Evolutionary conservation across 2,888 invertebrate genomes (phyloP), one percentile per base, ranked within the genome.

Genomic region (Trachelus tabidus): DNA sequence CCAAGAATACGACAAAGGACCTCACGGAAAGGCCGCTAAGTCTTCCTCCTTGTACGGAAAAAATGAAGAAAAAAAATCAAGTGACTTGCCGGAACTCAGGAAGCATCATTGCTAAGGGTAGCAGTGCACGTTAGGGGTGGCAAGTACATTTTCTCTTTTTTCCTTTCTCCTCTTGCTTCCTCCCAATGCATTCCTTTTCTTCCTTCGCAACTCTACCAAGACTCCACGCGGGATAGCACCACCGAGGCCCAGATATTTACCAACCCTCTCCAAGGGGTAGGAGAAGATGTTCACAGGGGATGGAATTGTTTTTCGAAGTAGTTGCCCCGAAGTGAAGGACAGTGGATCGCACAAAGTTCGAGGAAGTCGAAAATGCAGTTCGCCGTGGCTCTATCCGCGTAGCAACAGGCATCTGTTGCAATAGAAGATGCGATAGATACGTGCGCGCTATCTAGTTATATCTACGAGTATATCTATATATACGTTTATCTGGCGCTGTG

Each of bases 361-460:
- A 74, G 78, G 79, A 79, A 79, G 80, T 84, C 85, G 84, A 87
- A 87, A 87, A 85, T 84, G 83, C 83, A 84, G 79, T 83, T 87
- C 84, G 82, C 81, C 84, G 86, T 37, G 35, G 84, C 83, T 84
- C 85, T 86, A 30, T 56, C 74, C 34, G 87, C 89, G 89, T 91
- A 90, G 90, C 90, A 91, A 91, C 90, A 90, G 90, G 89, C 90
- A 89, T 90, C 90, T 89, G 88, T 89, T 89, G 90, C 89, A 86
- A 89, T 87, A 87, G 86, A 87, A 86, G 86, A 85, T 83, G 77
- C 88, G 87, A 88, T 88, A 87, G 89, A 90, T 89, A 86, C 83
- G 80, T 83, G 81, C 80, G 71, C 75, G 77, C 80, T 71, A 79
- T 79, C 83, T 79, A 83, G 81, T 85, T 84, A 83, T 81, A 83